Evolutionary conservation across 1,140 invertebrate genomes (phyloP).

Genomic region (Achatina immaculata): DNA sequence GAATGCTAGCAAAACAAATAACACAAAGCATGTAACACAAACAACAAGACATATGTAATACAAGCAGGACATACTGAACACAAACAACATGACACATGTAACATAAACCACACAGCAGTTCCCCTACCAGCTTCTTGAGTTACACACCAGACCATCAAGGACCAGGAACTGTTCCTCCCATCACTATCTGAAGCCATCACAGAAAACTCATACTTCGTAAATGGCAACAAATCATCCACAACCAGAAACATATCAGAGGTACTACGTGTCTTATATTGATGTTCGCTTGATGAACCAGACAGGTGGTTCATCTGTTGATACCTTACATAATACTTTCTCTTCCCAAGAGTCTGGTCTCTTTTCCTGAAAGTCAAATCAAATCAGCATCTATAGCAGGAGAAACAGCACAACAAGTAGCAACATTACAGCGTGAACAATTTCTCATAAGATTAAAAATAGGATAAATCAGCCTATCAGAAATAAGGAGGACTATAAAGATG

Average conservation of each 20-base stretch:
- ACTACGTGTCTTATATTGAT: slow-evolving; percentile 24
- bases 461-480: no score
- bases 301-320: slow-evolving; percentile 39
- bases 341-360: not conserved
- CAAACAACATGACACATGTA: no score
- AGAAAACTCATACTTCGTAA: slow-evolving; percentile 39
- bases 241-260: not conserved
- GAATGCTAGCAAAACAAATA: no score
- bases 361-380: not conserved
- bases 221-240: slow-evolving; percentile 24
- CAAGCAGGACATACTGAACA: no score
- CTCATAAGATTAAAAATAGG: no score
- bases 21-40: no score
- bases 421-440: no score
- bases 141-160: slow-evolving; percentile 24
- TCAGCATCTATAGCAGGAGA: no score
- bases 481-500: no score
- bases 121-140: slow-evolving; percentile 19
- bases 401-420: no score
- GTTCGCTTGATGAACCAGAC: not conserved
- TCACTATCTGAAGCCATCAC: slow-evolving; percentile 32
- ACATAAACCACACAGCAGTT: no score
- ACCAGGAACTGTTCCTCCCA: slow-evolving; percentile 33
- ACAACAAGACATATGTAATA: no score
- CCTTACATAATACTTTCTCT: slow-evolving; percentile 31